phyloP scores from a whole-genome alignment of 2,113 vertebrate species.

The Rhinolophus ferrumequinum region DNA sequence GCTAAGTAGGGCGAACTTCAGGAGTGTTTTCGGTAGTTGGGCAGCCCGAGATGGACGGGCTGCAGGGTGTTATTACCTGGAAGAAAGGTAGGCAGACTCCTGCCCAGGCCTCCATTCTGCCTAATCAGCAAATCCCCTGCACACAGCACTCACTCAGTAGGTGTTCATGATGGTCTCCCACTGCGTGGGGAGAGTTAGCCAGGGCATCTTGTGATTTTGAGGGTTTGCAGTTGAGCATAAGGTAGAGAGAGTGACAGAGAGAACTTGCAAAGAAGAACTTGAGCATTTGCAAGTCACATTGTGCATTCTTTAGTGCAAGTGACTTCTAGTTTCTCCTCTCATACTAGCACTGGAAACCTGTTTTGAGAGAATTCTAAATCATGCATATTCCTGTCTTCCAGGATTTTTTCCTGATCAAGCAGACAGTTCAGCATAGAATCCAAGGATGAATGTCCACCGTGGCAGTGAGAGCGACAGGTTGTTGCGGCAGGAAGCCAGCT shows the following conservation, averaged over 20 bases:
- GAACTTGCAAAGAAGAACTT: background rate
- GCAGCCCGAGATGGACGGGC: background rate
- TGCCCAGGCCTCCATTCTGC: background rate
- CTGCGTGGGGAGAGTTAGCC: background rate
- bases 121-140: background rate
- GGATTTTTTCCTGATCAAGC: constrained; percentile 75
- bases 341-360: background rate
- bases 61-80: background rate
- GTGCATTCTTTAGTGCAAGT: background rate
- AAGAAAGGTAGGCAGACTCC: background rate
- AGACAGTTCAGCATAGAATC: constrained; percentile 46
- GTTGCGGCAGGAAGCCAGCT: constrained; percentile 72
- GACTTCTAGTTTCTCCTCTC: background rate
- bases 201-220: background rate
- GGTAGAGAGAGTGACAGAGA: background rate
- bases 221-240: background rate
- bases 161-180: background rate
- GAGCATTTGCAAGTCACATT: background rate
- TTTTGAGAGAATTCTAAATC: constrained; percentile 19
- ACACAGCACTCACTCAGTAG: accelerated
- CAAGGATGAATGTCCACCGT: constrained; percentile 82
- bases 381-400: constrained; percentile 61
- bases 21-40: background rate
- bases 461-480: constrained; percentile 76
- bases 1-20: background rate